Conservation (phyloP, 2,113 vertebrate species). For the Chloebia gouldiae region DNA sequence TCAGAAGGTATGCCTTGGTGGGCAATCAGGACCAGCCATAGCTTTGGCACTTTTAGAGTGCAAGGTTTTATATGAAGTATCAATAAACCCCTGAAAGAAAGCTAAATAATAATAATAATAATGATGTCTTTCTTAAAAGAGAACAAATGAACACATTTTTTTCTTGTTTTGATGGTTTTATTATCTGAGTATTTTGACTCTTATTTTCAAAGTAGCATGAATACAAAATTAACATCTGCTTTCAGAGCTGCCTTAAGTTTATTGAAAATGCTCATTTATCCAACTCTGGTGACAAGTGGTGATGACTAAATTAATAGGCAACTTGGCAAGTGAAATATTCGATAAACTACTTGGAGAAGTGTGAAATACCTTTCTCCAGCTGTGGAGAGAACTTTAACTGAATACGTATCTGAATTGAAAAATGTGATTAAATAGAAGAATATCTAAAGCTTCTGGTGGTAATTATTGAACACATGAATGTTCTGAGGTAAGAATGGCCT, state of each 20-base stretch:
- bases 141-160: not conserved
- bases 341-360: not conserved
- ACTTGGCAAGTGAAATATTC: not conserved
- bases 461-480: not conserved
- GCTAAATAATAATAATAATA: not conserved
- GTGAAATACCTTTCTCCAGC: not conserved
- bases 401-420: not conserved
- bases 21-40: not conserved
- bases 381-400: not conserved
- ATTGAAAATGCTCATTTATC: not conserved
- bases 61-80: not conserved
- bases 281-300: not conserved
- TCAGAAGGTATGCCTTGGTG: not conserved
- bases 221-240: not conserved
- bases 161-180: not conserved
- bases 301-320: not conserved
- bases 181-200: not conserved
- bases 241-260: not conserved
- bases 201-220: not conserved
- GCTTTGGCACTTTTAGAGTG: not conserved
- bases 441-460: not conserved
- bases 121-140: not conserved
- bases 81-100: not conserved
- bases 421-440: not conserved
- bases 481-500: not conserved